phyloP scores from a whole-genome alignment of 2,113 vertebrate species.

The Cercocebus atys region DNA sequence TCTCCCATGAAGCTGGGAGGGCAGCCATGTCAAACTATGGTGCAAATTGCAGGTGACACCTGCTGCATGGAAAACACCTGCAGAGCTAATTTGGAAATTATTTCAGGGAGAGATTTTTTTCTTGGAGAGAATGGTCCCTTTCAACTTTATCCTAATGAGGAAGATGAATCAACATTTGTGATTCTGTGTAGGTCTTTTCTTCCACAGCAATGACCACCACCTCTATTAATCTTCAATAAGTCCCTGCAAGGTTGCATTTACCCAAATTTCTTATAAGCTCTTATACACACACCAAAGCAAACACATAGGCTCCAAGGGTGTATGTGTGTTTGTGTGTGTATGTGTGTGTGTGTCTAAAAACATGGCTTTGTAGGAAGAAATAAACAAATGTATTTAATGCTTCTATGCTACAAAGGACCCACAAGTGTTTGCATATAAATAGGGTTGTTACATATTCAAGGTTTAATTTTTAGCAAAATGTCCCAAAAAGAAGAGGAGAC shows the following conservation, averaged over 20 bases:
- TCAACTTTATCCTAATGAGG: neutral
- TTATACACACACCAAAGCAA: neutral
- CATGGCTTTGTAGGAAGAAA: constrained; percentile 2
- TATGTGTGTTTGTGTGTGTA: neutral
- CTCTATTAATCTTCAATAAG: neutral
- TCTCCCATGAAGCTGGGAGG: neutral
- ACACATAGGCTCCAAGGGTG: neutral
- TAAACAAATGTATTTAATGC: constrained; percentile 13
- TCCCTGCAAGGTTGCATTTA: neutral
- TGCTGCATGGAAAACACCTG: neutral
- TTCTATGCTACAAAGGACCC: neutral
- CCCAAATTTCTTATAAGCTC: neutral
- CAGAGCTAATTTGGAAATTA: neutral
- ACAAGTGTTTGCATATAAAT: neutral
- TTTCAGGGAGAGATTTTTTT: neutral
- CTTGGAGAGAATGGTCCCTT: neutral
- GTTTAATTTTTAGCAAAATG: constrained; percentile 16
- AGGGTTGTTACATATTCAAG: constrained; percentile 18
- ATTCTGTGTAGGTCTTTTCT: neutral
- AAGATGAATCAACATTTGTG: neutral
- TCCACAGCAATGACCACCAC: too few relatives aligned
- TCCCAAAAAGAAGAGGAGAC: neutral
- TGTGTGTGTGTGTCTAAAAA: accelerated
- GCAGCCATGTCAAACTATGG: accelerated
- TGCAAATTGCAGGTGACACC: neutral